These are phyloP conservation scores for Eubucco bourcierii DNA, from an alignment of 2,113 vertebrate species.

Conservation along the genomic window DNA sequence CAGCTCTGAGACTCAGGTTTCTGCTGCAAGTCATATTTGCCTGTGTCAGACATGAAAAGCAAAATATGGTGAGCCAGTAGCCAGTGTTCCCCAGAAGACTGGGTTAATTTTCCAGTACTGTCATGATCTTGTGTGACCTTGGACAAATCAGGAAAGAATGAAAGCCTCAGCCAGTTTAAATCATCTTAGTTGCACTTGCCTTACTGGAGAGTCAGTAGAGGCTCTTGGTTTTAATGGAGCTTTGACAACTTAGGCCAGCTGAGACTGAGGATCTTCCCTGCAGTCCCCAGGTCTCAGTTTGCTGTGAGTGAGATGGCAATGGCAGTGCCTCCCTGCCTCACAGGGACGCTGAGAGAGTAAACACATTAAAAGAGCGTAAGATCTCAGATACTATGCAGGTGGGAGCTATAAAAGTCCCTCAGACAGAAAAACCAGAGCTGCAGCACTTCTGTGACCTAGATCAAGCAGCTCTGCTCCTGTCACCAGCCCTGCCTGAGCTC, in stretches of 20 bases:
- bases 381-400: neutral
- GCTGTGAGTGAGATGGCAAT: neutral
- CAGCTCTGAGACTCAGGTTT: neutral
- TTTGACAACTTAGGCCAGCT: neutral
- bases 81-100: neutral
- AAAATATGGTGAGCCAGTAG: neutral
- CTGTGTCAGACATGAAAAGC: neutral
- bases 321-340: neutral
- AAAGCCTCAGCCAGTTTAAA: neutral
- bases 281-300: neutral
- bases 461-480: slow-evolving; percentile 7
- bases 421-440: neutral
- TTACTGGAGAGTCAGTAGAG: neutral
- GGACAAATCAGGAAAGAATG: neutral
- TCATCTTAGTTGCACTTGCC: neutral
- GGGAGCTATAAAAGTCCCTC: slow-evolving; percentile 49
- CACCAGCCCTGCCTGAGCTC: neutral
- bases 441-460: slow-evolving; percentile 50
- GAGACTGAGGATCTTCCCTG: neutral
- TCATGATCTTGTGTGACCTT: neutral
- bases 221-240: neutral
- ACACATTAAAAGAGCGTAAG: neutral
- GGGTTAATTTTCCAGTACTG: neutral
- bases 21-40: neutral
- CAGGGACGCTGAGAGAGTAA: neutral